Base-by-base conservation (phyloP, 2,113 vertebrate species). In the Pedetes capensis region DNA sequence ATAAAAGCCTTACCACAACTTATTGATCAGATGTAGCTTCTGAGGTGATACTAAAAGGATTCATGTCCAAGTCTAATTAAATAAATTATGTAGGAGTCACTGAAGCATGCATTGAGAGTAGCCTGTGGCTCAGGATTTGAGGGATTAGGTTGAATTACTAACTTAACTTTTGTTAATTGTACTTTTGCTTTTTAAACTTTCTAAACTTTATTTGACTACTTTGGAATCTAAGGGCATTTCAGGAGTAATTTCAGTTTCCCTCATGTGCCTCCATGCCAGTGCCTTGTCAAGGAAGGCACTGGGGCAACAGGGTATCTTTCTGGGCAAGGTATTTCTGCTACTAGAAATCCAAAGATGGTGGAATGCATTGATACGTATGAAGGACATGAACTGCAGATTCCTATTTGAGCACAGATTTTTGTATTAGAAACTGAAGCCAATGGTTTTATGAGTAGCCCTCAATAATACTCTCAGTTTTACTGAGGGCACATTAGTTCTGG, bases 171-270 rank as follows among this genome's bases (percentile, higher is more conserved):
- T 87, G 3, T 44, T 51, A 74, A 9, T 93, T 82, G 57, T 44
- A 55, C 39, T 88, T 85, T 89, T 82, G 42, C 64, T 87, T 74
- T 89, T 34, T 78, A 37, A 47, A 79, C 53, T 86, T 69, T 94
- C 39, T 92, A n/a, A 85, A 74, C 29, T 91, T 64, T 42, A 71
- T 34, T 80, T 81, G 25, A 87, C 57, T 71, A 27, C 39, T 92
- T 92, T 85, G 66, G 76, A 92, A 91, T 95, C 18, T 20, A 34
- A 71, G 55, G 42, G 37, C 68, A 22, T 95, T 93, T 66, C 63
- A 79, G n/a, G 12, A 79, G 69, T 89, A 78, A 59, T 93, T 74
- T 59, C 8, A 16, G 42, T 42, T 66, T 85, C 57, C 42, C 57
- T 88, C 37, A 53, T 14, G 39, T 71, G 8, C 29, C 18, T 88